These are phyloP conservation scores for Creontiades dilutus DNA, from an alignment of 2,888 invertebrate species.

Conservation along the genomic window DNA sequence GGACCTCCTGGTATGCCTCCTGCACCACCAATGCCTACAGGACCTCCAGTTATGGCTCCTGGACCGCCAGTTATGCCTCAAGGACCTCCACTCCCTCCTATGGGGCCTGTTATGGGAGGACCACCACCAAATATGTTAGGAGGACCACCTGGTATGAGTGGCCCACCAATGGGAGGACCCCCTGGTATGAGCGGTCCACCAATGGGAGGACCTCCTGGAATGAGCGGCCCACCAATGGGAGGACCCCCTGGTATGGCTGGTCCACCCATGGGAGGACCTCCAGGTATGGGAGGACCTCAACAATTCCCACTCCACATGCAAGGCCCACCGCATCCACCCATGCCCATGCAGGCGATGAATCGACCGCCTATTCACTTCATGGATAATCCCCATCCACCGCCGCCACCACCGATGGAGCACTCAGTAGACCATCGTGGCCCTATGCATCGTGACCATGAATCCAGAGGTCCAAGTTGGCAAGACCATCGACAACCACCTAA, in stretches of 20 bases:
- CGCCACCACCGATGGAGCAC: not conserved
- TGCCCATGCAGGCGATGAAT: conserved; percentile 39
- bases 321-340: conserved; percentile 52
- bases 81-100: not conserved
- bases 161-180: conserved; percentile 48
- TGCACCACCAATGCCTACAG: not conserved
- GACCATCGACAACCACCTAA: conserved; percentile 55
- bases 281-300: conserved; percentile 21
- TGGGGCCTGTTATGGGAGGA: not conserved
- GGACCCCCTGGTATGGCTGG: conserved; percentile 12
- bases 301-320: not conserved
- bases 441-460: conserved; percentile 46
- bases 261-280: not conserved
- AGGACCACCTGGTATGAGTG: conserved; percentile 47
- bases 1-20: not conserved
- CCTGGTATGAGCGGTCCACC: not conserved
- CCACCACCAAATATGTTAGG: conserved; percentile 6
- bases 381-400: conserved; percentile 2
- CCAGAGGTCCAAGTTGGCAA: conserved; percentile 31
- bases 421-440: not conserved
- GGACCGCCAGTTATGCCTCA: conserved; percentile 22
- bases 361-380: conserved; percentile 47
- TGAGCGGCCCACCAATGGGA: conserved; percentile 4
- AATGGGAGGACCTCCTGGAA: conserved; percentile 8
- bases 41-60: conserved; percentile 6